These are phyloP conservation scores for Lithobates sylvaticus DNA, from an alignment of 2,797 vertebrate species.

Conservation along the genomic window DNA sequence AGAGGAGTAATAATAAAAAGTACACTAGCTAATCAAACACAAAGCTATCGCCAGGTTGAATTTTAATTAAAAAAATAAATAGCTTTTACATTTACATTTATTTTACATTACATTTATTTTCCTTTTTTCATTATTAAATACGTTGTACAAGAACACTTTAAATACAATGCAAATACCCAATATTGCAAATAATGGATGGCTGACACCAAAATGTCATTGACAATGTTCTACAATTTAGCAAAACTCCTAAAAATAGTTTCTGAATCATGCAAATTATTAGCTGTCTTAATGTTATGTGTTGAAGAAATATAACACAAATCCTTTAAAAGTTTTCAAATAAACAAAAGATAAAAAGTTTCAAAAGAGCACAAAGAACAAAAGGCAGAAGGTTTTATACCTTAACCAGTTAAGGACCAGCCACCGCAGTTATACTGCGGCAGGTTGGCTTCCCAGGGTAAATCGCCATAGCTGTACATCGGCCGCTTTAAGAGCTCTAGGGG, in stretches of 20 bases:
- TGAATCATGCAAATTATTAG: neutral
- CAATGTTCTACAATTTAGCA: neutral
- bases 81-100: neutral
- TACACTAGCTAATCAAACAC: neutral
- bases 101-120: neutral
- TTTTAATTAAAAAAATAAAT: neutral
- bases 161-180: neutral
- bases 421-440: no score
- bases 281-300: neutral
- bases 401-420: no score
- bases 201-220: constrained; percentile 2
- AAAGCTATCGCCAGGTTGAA: neutral
- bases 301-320: constrained; percentile 6
- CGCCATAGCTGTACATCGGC: no score
- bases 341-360: no score
- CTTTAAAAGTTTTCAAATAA: neutral
- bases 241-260: neutral
- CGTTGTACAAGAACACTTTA: neutral
- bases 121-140: neutral
- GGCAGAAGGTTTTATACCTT: no score
- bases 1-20: neutral
- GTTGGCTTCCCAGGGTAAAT: no score
- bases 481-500: no score
- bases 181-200: neutral
- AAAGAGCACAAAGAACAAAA: no score